Evolutionary conservation across 2,797 vertebrate species (phyloP), one percentile per base, ranked within the genome.

Genomic region (Neopelma chrysocephalum): DNA sequence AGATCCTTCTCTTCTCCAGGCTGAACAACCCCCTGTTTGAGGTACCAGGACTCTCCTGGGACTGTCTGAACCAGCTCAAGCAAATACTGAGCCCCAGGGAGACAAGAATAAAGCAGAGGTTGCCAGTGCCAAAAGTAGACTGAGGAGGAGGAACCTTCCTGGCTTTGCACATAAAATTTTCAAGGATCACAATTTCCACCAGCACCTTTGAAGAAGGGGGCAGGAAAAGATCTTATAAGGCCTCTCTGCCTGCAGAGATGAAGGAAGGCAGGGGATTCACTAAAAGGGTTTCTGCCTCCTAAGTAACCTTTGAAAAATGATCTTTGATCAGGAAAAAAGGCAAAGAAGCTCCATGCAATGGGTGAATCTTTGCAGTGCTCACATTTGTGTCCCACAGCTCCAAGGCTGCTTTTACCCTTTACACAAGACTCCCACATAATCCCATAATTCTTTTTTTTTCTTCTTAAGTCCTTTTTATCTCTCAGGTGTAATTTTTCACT

Each of bases 271-370:
- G 64, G 21, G 9, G 21, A 68, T 73, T 61, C 7, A 0, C 68
- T 87, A 21, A 34, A 87, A 70, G 7, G 34, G 15, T 60, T 89
- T 75, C 87, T 94, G 34, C 42, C 45, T 51, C 60, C 71, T 18
- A 80, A 77, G 69, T 26, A 91, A 34, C 57, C 82, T 94, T 88
- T 93, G 82, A 86, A 78, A 94, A 73, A 56, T 3, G 3, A 10
- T 4, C 20, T 88, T 93, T 91, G 85, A 70, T 73, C 22, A 40
- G 17, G 65, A 51, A 40, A 77, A 88, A 47, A 65, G 38, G 51
- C 25, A 38, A 73, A 73, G 56, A 32, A 57, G 6, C 58, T 58
- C 45, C 51, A 15, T 32, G 31, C 22, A 54, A 31, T 12, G 19
- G 19, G 3, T 25, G 4, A 43, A 23, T 36, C 5, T 23, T 43